A percentile compares a stretch with the other conserved stretches of the same genome.
Evolutionary conservation across 2,113 vertebrate species (phyloP).

Genomic region (Pelmatolapia mariae): DNA sequence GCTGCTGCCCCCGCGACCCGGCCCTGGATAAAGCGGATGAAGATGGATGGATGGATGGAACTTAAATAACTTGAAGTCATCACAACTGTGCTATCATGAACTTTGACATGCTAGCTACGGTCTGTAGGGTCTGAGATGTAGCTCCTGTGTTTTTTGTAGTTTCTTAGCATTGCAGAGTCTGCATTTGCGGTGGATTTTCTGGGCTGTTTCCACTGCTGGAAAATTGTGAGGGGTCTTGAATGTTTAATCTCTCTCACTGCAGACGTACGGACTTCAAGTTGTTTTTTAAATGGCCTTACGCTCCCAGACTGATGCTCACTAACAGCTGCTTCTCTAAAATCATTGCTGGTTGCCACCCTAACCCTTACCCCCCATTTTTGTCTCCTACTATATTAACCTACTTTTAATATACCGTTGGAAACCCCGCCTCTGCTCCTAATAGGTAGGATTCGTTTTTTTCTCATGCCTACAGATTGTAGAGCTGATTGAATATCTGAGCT

Average conservation of each 20-base stretch:
- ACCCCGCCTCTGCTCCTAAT: background rate
- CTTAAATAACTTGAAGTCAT: background rate
- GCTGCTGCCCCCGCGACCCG: too few relatives aligned
- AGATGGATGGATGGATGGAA: too few relatives aligned
- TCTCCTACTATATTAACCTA: background rate
- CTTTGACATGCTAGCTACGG: background rate
- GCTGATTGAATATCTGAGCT: background rate
- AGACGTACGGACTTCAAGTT: background rate
- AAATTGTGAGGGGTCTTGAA: background rate
- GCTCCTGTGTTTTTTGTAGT: background rate
- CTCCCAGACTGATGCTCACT: background rate
- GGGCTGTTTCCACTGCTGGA: background rate
- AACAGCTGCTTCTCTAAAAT: background rate
- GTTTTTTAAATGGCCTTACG: background rate
- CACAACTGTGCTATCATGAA: background rate
- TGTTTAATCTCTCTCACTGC: background rate
- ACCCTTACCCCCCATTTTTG: background rate
- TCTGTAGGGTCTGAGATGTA: background rate
- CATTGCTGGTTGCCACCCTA: background rate
- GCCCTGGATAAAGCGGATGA: too few relatives aligned
- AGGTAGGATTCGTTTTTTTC: background rate
- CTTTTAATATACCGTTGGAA: background rate
- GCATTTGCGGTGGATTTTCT: accelerated
- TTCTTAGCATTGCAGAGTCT: background rate
- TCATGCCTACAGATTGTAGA: background rate